These are phyloP conservation scores for Phasia obesa DNA, from an alignment of 2,888 invertebrate genomes.

Conservation along the genomic window DNA sequence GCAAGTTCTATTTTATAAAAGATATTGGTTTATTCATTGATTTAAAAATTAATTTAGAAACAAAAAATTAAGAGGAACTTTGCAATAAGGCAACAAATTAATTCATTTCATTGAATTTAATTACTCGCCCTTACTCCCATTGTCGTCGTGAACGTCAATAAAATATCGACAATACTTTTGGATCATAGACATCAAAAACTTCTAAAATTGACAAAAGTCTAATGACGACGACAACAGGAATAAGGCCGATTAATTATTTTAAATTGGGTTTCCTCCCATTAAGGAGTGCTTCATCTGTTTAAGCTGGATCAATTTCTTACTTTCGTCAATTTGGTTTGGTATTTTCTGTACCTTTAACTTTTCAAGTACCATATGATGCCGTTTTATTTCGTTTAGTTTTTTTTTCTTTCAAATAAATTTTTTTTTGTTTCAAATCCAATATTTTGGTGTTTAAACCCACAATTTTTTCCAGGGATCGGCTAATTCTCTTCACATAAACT, in stretches of 20 bases:
- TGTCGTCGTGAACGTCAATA: conserved; percentile 9
- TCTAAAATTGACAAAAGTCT: conserved; percentile 12
- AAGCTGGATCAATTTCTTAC: not conserved
- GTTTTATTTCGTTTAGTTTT: conserved; percentile 12
- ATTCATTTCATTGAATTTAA: conserved; percentile 4
- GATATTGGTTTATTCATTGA: conserved; percentile 14
- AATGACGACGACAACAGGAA: conserved; percentile 3
- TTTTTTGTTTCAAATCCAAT: not conserved
- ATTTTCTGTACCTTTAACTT: conserved; percentile 17
- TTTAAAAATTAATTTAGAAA: not conserved
- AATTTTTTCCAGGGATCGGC: conserved; percentile 12
- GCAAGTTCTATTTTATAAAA: conserved; percentile 12
- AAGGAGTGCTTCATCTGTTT: not conserved
- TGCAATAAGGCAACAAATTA: conserved; percentile 14
- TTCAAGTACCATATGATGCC: conserved; percentile 13
- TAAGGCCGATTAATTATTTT: conserved; percentile 6
- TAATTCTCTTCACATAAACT: conserved; percentile 17
- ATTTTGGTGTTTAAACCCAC: not conserved
- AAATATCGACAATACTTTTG: conserved; percentile 1
- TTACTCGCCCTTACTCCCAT: conserved; percentile 14
- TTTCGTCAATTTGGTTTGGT: conserved; percentile 11
- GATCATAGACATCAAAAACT: conserved; percentile 21
- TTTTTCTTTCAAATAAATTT: not conserved
- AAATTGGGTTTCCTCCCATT: conserved; percentile 6
- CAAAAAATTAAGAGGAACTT: not conserved